Conservation (phyloP, 2,888 invertebrate species). For the Ernsta delagoae region DNA sequence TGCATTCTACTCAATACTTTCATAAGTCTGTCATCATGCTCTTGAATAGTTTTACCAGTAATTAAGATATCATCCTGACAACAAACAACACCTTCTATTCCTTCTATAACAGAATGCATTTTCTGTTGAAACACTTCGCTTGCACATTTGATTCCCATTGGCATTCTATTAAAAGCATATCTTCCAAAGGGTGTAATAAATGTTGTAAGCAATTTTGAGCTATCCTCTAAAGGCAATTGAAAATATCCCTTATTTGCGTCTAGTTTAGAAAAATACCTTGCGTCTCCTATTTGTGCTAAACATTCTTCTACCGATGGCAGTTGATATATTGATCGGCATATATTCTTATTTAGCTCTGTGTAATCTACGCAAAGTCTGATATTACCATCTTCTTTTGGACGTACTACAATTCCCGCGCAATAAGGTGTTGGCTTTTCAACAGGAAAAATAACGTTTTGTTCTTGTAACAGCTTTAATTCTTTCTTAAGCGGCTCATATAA, state of each 20-base stretch:
- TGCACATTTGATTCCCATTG: slow-evolving; percentile 15
- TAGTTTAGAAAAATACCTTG: slow-evolving; percentile 1
- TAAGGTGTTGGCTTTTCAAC: slow-evolving; percentile 2
- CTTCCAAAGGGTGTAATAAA: slow-evolving; percentile 15
- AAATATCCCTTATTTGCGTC: slow-evolving; percentile 2
- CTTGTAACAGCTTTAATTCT: background rate
- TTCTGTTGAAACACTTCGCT: slow-evolving; percentile 11
- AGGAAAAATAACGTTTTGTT: background rate
- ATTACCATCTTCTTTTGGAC: slow-evolving; percentile 13
- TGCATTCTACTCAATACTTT: slow-evolving; percentile 4
- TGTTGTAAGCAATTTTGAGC: slow-evolving; percentile 2
- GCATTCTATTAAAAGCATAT: slow-evolving; percentile 17
- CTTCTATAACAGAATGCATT: slow-evolving; percentile 14
- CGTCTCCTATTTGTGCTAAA: slow-evolving; percentile 11
- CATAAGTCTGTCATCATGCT: background rate
- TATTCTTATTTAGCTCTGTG: slow-evolving; percentile 8
- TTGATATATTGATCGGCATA: slow-evolving; percentile 10
- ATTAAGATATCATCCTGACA: slow-evolving; percentile 11
- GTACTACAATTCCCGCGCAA: slow-evolving; percentile 6
- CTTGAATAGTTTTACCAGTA: background rate
- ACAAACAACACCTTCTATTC: slow-evolving; percentile 12
- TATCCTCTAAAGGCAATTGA: background rate
- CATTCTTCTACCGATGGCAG: slow-evolving; percentile 10
- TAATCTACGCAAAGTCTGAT: slow-evolving; percentile 3
- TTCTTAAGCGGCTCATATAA: background rate